Conservation (phyloP, 2,888 invertebrate genomes). For the Tanytarsus gracilentus region DNA sequence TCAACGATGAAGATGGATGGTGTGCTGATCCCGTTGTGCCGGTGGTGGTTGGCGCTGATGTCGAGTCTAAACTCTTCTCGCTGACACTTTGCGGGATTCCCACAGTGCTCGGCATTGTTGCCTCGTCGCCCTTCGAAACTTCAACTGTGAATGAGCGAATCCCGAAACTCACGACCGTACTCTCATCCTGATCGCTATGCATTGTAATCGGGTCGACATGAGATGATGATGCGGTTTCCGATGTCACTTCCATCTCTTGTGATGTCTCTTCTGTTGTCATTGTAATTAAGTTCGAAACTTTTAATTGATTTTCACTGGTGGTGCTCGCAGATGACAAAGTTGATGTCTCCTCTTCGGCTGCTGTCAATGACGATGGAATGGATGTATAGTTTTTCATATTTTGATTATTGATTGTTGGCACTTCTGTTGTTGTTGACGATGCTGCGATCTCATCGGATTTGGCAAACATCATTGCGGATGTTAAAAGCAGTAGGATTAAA, state of each 20-base stretch:
- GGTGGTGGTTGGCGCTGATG: background rate
- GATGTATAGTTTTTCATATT: background rate
- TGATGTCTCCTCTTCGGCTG: background rate
- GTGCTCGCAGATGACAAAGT: background rate
- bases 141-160: slow-evolving; percentile 33
- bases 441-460: background rate
- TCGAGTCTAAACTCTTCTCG: background rate
- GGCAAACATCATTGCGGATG: no score
- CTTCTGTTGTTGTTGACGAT: slow-evolving; percentile 6
- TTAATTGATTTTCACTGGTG: background rate
- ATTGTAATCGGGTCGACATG: background rate
- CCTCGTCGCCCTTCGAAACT: slow-evolving; percentile 31
- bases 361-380: background rate
- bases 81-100: background rate
- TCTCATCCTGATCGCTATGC: background rate
- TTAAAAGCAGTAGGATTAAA: no score
- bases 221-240: slow-evolving; percentile 1
- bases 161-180: slow-evolving; percentile 31
- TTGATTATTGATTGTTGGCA: slow-evolving; percentile 24
- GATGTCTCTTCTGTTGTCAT: background rate
- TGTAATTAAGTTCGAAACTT: slow-evolving; percentile 7
- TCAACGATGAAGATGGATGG: background rate
- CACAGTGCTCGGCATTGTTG: background rate
- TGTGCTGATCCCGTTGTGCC: background rate
- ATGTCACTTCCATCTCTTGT: no score